phyloP scores from a whole-genome alignment of 2,888 invertebrate species.

The Torymus texanus region DNA sequence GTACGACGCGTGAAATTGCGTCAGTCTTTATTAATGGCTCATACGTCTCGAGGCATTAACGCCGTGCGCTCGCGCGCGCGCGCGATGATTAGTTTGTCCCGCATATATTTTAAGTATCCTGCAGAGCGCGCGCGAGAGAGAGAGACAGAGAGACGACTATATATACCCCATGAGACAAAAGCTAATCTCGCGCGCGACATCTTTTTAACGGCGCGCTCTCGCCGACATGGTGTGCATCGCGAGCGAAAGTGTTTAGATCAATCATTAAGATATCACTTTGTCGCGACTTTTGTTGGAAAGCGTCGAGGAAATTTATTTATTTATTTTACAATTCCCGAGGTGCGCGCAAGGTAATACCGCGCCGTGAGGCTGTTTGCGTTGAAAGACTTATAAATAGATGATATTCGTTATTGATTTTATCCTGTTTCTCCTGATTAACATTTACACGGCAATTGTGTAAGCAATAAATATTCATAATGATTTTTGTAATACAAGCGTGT shows the following conservation, averaged over 20 bases:
- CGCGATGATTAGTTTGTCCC: conserved; percentile 40
- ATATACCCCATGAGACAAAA: conserved; percentile 10
- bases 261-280: conserved; percentile 28
- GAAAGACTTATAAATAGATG: conserved; percentile 40
- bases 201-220: not conserved
- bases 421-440: conserved; percentile 34
- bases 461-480: conserved; percentile 41
- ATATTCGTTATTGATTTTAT: conserved; percentile 41
- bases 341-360: not conserved
- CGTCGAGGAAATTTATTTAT: conserved; percentile 32
- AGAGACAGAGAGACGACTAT: not conserved
- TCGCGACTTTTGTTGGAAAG: conserved; percentile 25
- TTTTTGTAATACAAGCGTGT: conserved; percentile 22
- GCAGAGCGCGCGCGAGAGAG: too few relatives aligned
- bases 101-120: conserved; percentile 44
- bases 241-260: conserved; percentile 47
- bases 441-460: conserved; percentile 37
- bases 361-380: conserved; percentile 27
- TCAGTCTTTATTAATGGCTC: conserved; percentile 50
- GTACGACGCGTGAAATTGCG: conserved; percentile 32
- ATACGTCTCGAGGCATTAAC: conserved; percentile 22
- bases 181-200: conserved; percentile 38
- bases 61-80: not conserved
- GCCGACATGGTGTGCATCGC: not conserved
- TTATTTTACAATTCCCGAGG: not conserved